Conservation (phyloP, 2,888 invertebrate species). For the Autographa pulchrina region DNA sequence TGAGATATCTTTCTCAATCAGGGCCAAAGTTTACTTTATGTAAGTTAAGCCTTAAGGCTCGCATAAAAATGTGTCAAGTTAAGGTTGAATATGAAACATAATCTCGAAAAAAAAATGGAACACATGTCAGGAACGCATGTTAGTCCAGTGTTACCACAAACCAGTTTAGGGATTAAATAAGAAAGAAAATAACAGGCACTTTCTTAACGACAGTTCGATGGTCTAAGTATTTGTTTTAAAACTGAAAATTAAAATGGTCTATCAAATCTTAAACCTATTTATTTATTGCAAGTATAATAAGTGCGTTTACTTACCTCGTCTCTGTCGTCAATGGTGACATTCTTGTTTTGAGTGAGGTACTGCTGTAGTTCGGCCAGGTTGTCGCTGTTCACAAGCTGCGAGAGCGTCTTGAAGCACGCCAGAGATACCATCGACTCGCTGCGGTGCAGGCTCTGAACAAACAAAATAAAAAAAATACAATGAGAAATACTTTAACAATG, state of each 20-base stretch:
- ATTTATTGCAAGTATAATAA: not conserved
- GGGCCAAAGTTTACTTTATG: not conserved
- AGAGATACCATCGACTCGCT: conserved; percentile 97
- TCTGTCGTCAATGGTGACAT: conserved; percentile 95
- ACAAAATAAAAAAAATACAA: conserved; percentile 28
- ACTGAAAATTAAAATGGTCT: too few species aligned
- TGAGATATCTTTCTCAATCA: not conserved
- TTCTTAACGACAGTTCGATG: too few species aligned
- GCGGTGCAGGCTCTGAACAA: conserved; percentile 94
- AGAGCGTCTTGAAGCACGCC: conserved; percentile 94
- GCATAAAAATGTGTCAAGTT: not conserved
- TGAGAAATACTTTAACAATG: conserved; percentile 3
- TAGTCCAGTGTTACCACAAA: not conserved
- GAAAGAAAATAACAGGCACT: too few species aligned
- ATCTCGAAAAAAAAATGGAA: not conserved
- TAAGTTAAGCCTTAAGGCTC: not conserved
- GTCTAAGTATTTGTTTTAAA: too few species aligned
- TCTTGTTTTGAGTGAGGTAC: conserved; percentile 95
- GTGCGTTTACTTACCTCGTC: conserved; percentile 92
- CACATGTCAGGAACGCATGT: not conserved
- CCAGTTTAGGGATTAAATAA: not conserved
- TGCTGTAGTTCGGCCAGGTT: conserved; percentile 94
- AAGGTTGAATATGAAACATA: not conserved
- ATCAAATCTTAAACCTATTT: too few species aligned
- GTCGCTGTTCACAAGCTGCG: conserved; percentile 94